A percentile compares a stretch with the other conserved stretches of the same genome.
Conservation (phyloP, 1,140 invertebrate species). For the Nephila pilipes region DNA sequence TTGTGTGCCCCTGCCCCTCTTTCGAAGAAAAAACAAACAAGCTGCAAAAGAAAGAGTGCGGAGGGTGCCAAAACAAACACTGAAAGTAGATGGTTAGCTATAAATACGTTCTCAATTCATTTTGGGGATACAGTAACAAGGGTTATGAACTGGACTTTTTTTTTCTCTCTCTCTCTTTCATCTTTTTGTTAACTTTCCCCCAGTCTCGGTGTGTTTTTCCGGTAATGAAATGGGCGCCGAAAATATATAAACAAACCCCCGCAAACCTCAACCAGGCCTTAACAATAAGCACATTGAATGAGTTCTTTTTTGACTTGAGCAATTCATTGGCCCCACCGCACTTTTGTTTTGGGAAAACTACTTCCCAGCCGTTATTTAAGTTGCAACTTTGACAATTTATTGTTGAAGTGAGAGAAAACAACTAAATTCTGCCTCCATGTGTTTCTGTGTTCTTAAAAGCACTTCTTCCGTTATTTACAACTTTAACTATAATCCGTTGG, state of each 20-base stretch:
- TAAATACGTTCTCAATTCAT: conserved; percentile 60
- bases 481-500: neutral
- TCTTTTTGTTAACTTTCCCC: neutral
- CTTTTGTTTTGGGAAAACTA: conserved; percentile 46
- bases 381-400: conserved; percentile 19
- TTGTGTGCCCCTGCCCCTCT: conserved; percentile 36
- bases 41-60: conserved; percentile 5
- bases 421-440: conserved; percentile 46
- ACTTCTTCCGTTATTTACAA: conserved; percentile 14
- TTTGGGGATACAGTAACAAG: conserved; percentile 37
- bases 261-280: conserved; percentile 4
- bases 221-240: conserved; percentile 42
- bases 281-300: conserved; percentile 43
- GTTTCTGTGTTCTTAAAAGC: conserved; percentile 30
- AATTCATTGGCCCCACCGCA: neutral
- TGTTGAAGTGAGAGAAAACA: conserved; percentile 53
- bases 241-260: conserved; percentile 53
- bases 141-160: conserved; percentile 35
- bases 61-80: conserved; percentile 56
- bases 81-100: conserved; percentile 40
- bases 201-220: conserved; percentile 19
- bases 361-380: conserved; percentile 37
- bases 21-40: conserved; percentile 42
- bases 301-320: neutral
- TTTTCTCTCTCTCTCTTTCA: neutral